Conservation (phyloP, 2,888 invertebrate species). For the Azorinus chamasolen region DNA sequence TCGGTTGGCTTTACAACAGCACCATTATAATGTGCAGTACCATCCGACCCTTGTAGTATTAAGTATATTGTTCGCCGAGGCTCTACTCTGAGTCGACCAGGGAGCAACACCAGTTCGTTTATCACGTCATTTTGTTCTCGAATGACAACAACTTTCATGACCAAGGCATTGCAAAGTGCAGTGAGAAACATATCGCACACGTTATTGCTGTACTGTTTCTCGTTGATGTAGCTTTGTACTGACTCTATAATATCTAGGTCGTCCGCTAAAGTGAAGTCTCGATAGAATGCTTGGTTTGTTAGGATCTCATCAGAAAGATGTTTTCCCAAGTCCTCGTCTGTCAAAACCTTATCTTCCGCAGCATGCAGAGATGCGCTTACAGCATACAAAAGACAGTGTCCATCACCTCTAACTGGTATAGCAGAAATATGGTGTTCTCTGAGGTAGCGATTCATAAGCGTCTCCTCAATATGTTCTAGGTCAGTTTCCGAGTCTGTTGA, state of each 20-base stretch:
- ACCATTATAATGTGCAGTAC: slow-evolving; percentile 29
- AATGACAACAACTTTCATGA: slow-evolving; percentile 39
- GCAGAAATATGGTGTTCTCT: slow-evolving; percentile 12
- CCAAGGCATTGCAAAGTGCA: slow-evolving; percentile 35
- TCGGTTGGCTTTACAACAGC: slow-evolving; percentile 10
- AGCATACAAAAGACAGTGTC: slow-evolving; percentile 32
- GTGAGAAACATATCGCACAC: slow-evolving; percentile 25
- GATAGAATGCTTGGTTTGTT: slow-evolving; percentile 23
- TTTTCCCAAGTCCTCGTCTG: slow-evolving; percentile 26
- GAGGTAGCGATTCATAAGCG: slow-evolving; percentile 14
- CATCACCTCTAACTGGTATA: slow-evolving; percentile 35
- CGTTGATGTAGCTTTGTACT: slow-evolving; percentile 23
- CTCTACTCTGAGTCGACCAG: slow-evolving; percentile 19
- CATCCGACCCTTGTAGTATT: slow-evolving; percentile 23
- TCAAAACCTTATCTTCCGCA: slow-evolving; percentile 15
- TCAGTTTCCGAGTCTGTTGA: background rate
- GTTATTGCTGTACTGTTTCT: slow-evolving; percentile 34
- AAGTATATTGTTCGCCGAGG: slow-evolving; percentile 11
- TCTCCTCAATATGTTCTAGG: slow-evolving; percentile 9
- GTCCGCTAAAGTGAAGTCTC: slow-evolving; percentile 17
- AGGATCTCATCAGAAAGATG: slow-evolving; percentile 21
- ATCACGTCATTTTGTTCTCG: slow-evolving; percentile 11
- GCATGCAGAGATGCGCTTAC: slow-evolving; percentile 33
- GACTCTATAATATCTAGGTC: slow-evolving; percentile 15
- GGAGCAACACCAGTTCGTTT: slow-evolving; percentile 15